Evolutionary conservation across 2,888 invertebrate species (phyloP).

Genomic region (Atethmia centrago): DNA sequence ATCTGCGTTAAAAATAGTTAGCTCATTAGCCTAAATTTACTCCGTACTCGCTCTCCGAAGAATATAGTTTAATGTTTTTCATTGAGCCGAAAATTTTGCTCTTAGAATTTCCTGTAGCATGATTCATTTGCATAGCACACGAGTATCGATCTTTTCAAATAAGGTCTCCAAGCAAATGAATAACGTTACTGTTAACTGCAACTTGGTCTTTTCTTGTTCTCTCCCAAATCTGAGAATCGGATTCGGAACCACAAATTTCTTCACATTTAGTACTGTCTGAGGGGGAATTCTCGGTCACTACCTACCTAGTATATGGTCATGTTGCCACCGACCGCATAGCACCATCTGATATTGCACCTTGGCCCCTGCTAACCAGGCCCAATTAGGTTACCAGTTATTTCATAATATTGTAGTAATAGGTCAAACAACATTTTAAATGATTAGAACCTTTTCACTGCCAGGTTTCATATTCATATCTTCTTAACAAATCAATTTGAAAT

Average conservation of each 20-base stretch:
- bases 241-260: background rate
- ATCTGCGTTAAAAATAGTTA: slow-evolving; percentile 75
- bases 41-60: slow-evolving; percentile 43
- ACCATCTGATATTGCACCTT: slow-evolving; percentile 24
- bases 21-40: slow-evolving; percentile 75
- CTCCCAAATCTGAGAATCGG: background rate
- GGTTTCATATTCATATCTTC: background rate
- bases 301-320: background rate
- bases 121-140: slow-evolving; percentile 19
- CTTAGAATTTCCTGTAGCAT: slow-evolving; percentile 33
- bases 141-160: slow-evolving; percentile 10
- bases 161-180: background rate
- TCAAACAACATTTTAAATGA: background rate
- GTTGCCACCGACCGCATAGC: background rate
- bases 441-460: slow-evolving; percentile 4
- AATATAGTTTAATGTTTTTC: slow-evolving; percentile 43
- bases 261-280: background rate
- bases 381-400: slow-evolving; percentile 19
- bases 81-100: slow-evolving; percentile 39
- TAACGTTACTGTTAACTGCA: background rate
- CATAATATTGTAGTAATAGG: background rate
- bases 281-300: background rate
- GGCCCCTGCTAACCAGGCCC: background rate
- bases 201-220: background rate
- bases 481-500: slow-evolving; percentile 13